Evolutionary conservation across 92 coral and sea anemone genomes (phyloP).

Genomic region (Zoanthus sociatus): DNA sequence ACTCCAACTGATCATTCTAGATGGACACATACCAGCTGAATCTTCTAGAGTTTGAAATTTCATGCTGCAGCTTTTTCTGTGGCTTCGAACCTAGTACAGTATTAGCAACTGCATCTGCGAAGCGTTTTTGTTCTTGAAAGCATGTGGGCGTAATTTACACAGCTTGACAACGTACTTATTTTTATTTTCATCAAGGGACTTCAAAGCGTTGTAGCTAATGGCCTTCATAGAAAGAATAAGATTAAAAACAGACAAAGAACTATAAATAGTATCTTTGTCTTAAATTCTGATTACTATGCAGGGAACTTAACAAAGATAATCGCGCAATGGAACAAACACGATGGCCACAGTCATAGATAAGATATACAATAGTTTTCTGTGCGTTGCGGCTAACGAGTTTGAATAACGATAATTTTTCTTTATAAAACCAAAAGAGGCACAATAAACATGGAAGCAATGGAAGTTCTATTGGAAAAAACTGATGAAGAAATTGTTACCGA

Average conservation of each 20-base stretch:
- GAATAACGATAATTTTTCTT: not conserved
- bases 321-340: not conserved
- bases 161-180: not conserved
- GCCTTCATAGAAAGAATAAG: not conserved
- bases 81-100: too few species aligned
- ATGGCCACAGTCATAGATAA: not conserved
- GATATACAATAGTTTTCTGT: not conserved
- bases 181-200: not conserved
- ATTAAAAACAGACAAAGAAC: conserved; percentile 18
- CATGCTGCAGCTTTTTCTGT: too few species aligned
- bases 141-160: not conserved
- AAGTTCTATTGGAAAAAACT: not conserved
- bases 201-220: not conserved
- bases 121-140: too few species aligned
- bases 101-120: too few species aligned
- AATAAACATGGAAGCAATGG: not conserved
- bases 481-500: not conserved
- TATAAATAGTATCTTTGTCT: conserved; percentile 29
- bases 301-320: not conserved
- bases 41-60: too few species aligned
- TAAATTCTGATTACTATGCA: not conserved
- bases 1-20: too few species aligned
- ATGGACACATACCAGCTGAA: too few species aligned
- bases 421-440: too few species aligned
- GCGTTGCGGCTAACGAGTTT: not conserved